phyloP scores from a whole-genome alignment of 2,888 invertebrate genomes.

The Yponomeuta sedellus region DNA sequence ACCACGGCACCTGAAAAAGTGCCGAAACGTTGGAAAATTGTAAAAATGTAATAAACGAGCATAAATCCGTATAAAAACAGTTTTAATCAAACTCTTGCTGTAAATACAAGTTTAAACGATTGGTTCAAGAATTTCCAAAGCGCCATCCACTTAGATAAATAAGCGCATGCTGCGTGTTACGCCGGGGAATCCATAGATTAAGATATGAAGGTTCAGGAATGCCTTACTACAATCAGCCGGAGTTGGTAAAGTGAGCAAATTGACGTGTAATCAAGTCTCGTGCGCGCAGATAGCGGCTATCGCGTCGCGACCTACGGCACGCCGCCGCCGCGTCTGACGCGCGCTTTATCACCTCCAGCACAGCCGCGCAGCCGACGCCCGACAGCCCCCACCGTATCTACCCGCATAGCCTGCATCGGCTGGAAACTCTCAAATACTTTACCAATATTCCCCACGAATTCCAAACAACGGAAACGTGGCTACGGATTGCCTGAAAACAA shows the following conservation, averaged over 20 bases:
- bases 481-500: too few species aligned
- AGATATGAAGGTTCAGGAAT: conserved; percentile 9
- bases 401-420: neutral
- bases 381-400: too few species aligned
- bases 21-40: too few species aligned
- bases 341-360: neutral
- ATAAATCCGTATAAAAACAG: too few species aligned
- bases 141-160: too few species aligned
- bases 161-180: too few species aligned
- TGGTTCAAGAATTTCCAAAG: too few species aligned
- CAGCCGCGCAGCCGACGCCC: conserved; percentile 11
- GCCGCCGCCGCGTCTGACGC: conserved; percentile 12
- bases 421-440: neutral
- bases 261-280: neutral
- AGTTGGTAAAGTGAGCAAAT: neutral
- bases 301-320: conserved; percentile 17
- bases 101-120: too few species aligned
- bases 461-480: too few species aligned
- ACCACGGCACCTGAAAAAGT: too few species aligned
- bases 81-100: too few species aligned
- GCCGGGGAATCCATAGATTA: conserved; percentile 17
- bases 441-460: neutral
- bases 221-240: neutral
- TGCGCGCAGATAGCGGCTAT: conserved; percentile 27
- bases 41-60: too few species aligned